phyloP scores from a whole-genome alignment of 1,140 invertebrate species.

The Amphibalanus amphitrite region DNA sequence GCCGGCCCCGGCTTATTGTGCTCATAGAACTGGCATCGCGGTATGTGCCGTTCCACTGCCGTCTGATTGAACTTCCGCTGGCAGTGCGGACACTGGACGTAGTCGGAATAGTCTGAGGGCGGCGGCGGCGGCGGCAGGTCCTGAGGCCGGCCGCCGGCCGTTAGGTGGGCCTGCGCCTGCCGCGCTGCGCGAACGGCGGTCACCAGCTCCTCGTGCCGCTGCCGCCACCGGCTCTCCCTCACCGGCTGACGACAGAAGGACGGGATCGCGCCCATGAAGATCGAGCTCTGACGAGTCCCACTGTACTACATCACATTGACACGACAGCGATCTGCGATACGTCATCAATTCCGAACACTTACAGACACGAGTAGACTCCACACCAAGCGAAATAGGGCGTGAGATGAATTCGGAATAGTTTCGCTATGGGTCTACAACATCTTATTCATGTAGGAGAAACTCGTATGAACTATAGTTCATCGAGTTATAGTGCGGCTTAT shows the following conservation, averaged over 20 bases:
- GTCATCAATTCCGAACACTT: too few relatives aligned
- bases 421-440: too few relatives aligned
- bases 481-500: too few relatives aligned
- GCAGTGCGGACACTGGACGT: neutral
- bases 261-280: too few relatives aligned
- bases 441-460: too few relatives aligned
- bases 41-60: neutral
- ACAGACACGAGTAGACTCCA: too few relatives aligned
- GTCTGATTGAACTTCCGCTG: neutral
- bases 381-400: too few relatives aligned
- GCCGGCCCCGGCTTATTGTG: neutral
- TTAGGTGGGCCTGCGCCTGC: neutral
- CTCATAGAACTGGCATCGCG: neutral
- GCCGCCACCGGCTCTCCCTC: neutral
- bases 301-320: too few relatives aligned
- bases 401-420: too few relatives aligned
- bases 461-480: too few relatives aligned
- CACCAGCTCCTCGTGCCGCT: neutral
- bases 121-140: neutral
- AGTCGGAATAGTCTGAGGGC: neutral
- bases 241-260: neutral
- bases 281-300: too few relatives aligned
- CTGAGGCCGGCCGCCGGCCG: neutral
- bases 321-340: too few relatives aligned
- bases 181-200: neutral